Evolutionary conservation across 1,140 invertebrate genomes (phyloP).

Genomic region (Ceratina australensis): DNA sequence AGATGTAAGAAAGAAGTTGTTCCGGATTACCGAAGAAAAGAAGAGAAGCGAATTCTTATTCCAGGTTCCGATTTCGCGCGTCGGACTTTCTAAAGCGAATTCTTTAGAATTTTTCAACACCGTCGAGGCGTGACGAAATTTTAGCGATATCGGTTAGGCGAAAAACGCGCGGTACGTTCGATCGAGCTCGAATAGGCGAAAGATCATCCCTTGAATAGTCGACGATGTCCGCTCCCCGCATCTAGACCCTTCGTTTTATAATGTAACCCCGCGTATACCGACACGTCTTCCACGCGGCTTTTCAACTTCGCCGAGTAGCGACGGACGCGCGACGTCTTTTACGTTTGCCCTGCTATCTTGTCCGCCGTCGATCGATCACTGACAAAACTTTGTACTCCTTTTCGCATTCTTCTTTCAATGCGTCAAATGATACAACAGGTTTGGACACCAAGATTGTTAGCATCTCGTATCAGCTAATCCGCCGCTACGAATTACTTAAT

Average conservation of each 20-base stretch:
- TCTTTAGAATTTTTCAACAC: background rate
- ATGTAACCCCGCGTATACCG: conserved; percentile 24
- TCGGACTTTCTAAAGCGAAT: background rate
- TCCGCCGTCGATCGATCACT: no score
- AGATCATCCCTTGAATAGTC: conserved; percentile 16
- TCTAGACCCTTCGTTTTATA: conserved; percentile 41
- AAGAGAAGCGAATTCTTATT: background rate
- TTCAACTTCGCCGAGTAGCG: conserved; percentile 27
- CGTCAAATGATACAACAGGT: no score
- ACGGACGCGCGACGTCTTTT: background rate
- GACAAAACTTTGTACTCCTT: no score
- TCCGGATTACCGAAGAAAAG: background rate
- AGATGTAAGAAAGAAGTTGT: background rate
- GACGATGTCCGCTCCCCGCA: conserved; percentile 32
- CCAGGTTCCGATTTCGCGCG: background rate
- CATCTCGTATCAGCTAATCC: no score
- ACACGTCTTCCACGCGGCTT: conserved; percentile 6
- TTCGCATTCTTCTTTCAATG: background rate
- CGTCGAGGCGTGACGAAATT: background rate
- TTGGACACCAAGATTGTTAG: no score
- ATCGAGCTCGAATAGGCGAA: conserved; percentile 1
- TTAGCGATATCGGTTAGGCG: background rate
- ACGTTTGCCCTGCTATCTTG: conserved; percentile 4
- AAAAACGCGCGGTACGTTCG: conserved; percentile 32
- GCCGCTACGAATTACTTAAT: no score